Evolutionary conservation across 2,888 invertebrate species (phyloP).

Genomic region (Hymenopus coronatus): DNA sequence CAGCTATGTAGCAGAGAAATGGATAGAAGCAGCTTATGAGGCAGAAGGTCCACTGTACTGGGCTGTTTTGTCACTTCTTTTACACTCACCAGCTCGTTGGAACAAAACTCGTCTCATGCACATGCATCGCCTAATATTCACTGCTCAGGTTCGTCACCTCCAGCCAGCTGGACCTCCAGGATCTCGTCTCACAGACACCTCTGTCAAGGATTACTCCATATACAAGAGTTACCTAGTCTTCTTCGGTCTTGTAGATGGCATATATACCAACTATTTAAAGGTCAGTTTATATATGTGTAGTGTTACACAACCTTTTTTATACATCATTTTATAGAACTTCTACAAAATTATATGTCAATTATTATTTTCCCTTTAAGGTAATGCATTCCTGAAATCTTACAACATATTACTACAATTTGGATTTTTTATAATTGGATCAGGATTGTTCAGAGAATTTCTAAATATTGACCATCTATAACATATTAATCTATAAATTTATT

Average conservation of each 20-base stretch:
- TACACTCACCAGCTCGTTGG: conserved; percentile 79
- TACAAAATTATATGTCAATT: no score
- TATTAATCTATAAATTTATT: no score
- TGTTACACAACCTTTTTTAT: no score
- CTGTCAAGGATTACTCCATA: conserved; percentile 66
- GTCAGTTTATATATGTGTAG: conserved; percentile 47
- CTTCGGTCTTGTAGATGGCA: conserved; percentile 79
- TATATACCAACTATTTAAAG: conserved; percentile 85
- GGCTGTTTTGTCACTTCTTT: conserved; percentile 73
- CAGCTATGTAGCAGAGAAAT: conserved; percentile 58
- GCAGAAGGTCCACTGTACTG: conserved; percentile 92
- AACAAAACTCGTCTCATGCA: conserved; percentile 65
- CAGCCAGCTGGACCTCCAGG: conserved; percentile 60
- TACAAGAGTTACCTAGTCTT: conserved; percentile 86
- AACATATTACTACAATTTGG: no score
- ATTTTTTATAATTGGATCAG: no score
- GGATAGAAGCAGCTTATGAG: conserved; percentile 82
- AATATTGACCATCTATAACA: no score
- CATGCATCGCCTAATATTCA: conserved; percentile 71
- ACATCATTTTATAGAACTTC: no score
- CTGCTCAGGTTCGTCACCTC: conserved; percentile 71
- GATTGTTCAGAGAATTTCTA: no score
- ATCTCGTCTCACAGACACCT: conserved; percentile 53
- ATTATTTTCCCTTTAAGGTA: no score
- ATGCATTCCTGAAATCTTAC: no score